Evolutionary conservation across 2,113 vertebrate species (phyloP).

Genomic region (Myrmophylax atrothorax): DNA sequence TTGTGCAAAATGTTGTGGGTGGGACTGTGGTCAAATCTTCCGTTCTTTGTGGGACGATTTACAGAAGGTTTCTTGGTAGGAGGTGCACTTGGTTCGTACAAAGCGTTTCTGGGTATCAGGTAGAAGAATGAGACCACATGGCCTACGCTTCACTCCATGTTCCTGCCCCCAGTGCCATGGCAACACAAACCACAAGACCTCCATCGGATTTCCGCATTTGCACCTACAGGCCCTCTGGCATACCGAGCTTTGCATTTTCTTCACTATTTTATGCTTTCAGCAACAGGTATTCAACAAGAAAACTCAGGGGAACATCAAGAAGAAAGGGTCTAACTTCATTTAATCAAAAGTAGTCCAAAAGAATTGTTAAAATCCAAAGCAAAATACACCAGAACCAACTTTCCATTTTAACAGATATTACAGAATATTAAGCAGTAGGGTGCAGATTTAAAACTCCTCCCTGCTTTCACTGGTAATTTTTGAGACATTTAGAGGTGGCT

Average conservation of each 20-base stretch:
- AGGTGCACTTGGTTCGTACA: background rate
- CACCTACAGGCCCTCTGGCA: background rate
- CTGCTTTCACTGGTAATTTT: background rate
- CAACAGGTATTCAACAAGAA: background rate
- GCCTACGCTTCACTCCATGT: rapidly evolving
- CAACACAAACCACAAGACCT: background rate
- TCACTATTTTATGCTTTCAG: background rate
- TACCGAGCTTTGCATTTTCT: background rate
- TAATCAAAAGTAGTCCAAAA: background rate
- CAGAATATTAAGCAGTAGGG: background rate
- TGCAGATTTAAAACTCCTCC: background rate
- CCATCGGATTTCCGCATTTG: background rate
- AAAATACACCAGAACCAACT: background rate
- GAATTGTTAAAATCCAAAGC: background rate
- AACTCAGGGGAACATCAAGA: background rate
- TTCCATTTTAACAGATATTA: background rate
- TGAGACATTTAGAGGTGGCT: background rate
- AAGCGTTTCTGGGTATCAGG: background rate
- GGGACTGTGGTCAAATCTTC: background rate
- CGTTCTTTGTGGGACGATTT: rapidly evolving
- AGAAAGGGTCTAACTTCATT: background rate
- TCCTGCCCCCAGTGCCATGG: background rate
- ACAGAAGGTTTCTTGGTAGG: background rate
- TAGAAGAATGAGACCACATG: background rate
- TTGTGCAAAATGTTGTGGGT: background rate